Evolutionary conservation across 2,113 vertebrate species (phyloP), one percentile per base, ranked within the genome.

Genomic region (Rhineura floridana): DNA sequence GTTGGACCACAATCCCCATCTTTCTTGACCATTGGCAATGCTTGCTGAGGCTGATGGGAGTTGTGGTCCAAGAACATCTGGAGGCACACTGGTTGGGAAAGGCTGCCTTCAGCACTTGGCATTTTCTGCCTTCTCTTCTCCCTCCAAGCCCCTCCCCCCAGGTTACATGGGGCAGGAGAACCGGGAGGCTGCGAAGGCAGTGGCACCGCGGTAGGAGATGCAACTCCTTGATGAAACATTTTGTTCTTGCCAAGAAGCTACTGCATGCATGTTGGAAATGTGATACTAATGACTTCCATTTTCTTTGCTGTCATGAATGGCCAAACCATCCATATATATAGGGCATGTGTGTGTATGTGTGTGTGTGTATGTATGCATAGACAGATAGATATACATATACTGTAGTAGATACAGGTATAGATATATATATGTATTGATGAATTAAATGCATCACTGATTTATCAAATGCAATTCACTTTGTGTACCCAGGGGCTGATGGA

Each of bases 401-500:
- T n/a, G n/a, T n/a, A 59, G 19, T 59, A 59, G 55, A 59, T 59
- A 59, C 21, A 59, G 21, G 21, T 59, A 9, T 59, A 59, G 55
- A 19, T 44, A 28, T 55, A 52, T 79, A 17, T 0, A 17, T 44
- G 8, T 28, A 21, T 44, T 46, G 59, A 63, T 78, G 77, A 88
- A 75, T 44, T 8, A 12, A 8, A 21, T 81, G 19, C n/a, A 78
- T 28, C 9, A 0, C 84, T 36, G 48, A 67, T 8, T 21, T 85
- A 82, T 70, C 3, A 46, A 42, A 73, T 81, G 46, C 12, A 46
- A 73, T 69, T 85, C 78, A 4, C 59, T 87, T 86, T 88, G 44
- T 85, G 25, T 88, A 48, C 93, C 65, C 73, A 99, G 98, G 97
- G 97, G 1, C 90, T 98, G 89, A 98, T 98, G 98, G 98, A 98